These are phyloP conservation scores for Athrips mouffetella DNA, from an alignment of 2,888 invertebrate genomes.

Conservation along the genomic window DNA sequence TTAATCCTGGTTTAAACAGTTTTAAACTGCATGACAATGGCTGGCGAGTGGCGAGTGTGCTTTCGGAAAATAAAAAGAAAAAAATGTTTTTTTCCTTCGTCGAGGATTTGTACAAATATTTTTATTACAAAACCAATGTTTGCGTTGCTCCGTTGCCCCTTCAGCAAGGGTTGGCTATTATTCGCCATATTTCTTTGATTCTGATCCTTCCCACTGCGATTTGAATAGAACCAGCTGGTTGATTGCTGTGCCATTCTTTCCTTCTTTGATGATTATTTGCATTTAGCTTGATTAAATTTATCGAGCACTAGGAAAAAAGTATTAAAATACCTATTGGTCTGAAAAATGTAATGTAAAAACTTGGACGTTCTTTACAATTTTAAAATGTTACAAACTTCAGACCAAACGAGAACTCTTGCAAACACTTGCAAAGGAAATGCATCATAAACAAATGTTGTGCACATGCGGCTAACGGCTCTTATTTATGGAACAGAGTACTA, in stretches of 20 bases:
- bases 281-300: neutral
- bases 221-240: conserved; percentile 60
- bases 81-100: conserved; percentile 59
- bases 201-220: conserved; percentile 50
- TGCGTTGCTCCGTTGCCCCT: conserved; percentile 62
- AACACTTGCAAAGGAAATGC: conserved; percentile 53
- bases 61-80: conserved; percentile 51
- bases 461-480: conserved; percentile 37
- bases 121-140: conserved; percentile 76
- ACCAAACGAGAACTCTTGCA: conserved; percentile 36
- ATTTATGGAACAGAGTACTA: conserved; percentile 40
- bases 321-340: neutral
- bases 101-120: conserved; percentile 71
- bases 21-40: conserved; percentile 65
- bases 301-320: neutral
- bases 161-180: conserved; percentile 66
- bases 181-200: conserved; percentile 58
- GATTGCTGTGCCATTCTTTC: conserved; percentile 44
- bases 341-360: neutral
- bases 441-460: conserved; percentile 48
- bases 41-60: conserved; percentile 44
- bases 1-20: conserved; percentile 58
- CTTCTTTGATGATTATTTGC: conserved; percentile 7
- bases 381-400: conserved; percentile 38
- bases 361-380: conserved; percentile 23